Evolutionary conservation across 1,140 invertebrate genomes (phyloP).

Genomic region (Hycleus phaleratus): DNA sequence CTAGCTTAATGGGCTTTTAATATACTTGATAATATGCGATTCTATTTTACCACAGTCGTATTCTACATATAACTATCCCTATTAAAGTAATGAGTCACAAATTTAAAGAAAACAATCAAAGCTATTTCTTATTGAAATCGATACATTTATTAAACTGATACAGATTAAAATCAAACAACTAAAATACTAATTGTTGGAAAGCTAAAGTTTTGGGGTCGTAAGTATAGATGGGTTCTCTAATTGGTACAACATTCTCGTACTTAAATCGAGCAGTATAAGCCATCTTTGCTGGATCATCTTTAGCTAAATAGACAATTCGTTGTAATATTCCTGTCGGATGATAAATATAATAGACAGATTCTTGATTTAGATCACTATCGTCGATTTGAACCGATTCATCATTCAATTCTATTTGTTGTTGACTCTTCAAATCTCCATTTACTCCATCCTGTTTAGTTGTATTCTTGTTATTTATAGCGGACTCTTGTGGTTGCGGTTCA

Average conservation of each 20-base stretch:
- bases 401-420: constrained; percentile 15
- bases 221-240: constrained; percentile 47
- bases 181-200: constrained; percentile 15
- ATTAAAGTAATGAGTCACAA: too few species aligned
- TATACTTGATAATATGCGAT: too few species aligned
- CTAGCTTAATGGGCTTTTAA: too few species aligned
- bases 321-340: constrained; percentile 47
- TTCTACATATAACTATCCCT: too few species aligned
- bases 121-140: too few species aligned
- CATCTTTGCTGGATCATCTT: constrained; percentile 46
- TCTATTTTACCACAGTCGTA: too few species aligned
- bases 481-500: constrained; percentile 1
- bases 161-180: neutral
- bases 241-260: constrained; percentile 47
- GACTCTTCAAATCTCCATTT: neutral
- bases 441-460: constrained; percentile 5
- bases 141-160: too few species aligned
- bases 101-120: too few species aligned
- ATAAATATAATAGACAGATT: constrained; percentile 47
- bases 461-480: neutral
- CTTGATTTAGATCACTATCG: constrained; percentile 21
- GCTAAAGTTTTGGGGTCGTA: constrained; percentile 41
- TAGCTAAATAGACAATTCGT: constrained; percentile 45
- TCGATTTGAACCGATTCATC: constrained; percentile 14
- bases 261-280: constrained; percentile 47